Percentiles rank a stretch among this genome's conserved stretches.
Conservation (phyloP, 1,140 invertebrate species). For the Orchesella cincta region DNA sequence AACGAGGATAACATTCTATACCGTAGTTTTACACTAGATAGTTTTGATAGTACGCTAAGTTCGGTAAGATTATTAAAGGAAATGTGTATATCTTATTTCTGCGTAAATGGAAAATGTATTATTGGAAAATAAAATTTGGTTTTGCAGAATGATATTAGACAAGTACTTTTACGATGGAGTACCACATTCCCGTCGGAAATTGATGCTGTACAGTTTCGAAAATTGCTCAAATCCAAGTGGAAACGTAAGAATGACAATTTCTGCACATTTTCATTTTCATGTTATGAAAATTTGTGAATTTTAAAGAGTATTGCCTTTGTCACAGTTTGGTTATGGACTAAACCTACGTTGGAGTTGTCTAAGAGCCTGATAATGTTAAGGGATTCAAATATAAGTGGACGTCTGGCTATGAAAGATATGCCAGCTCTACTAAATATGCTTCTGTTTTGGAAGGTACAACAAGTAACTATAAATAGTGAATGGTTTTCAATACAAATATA, state of each 20-base stretch:
- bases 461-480: background rate
- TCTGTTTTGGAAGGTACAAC: slow-evolving; percentile 67
- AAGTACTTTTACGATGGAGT: slow-evolving; percentile 48
- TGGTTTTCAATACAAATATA: background rate
- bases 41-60: slow-evolving; percentile 59
- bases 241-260: slow-evolving; percentile 58
- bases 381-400: slow-evolving; percentile 67
- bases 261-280: slow-evolving; percentile 16
- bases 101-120: background rate
- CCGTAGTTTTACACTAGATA: slow-evolving; percentile 65
- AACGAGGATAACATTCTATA: slow-evolving; percentile 75
- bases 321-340: slow-evolving; percentile 59
- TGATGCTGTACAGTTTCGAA: slow-evolving; percentile 65
- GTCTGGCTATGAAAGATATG: slow-evolving; percentile 64
- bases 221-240: slow-evolving; percentile 65
- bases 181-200: slow-evolving; percentile 66
- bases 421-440: slow-evolving; percentile 66
- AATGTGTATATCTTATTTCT: background rate
- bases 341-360: slow-evolving; percentile 65
- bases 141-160: slow-evolving; percentile 51
- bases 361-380: slow-evolving; percentile 69
- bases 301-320: slow-evolving; percentile 36
- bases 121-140: background rate
- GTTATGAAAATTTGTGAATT: slow-evolving; percentile 13
- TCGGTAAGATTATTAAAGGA: slow-evolving; percentile 32